phyloP scores from a whole-genome alignment of 2,113 vertebrate species.

The Stegostoma tigrinum region DNA sequence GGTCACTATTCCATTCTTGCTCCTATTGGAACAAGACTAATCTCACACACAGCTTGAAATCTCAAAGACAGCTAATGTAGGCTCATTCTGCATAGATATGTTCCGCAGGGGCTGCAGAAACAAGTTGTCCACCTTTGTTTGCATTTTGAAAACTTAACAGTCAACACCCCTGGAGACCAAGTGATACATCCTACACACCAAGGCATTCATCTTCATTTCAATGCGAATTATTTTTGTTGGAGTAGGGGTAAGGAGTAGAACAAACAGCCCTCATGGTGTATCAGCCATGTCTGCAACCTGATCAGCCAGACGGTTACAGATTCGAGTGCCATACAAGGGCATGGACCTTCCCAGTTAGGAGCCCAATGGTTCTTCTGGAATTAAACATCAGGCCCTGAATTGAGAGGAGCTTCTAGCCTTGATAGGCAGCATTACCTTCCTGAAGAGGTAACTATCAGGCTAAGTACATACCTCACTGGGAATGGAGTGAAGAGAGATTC shows the following conservation, averaged over 20 bases:
- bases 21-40: not conserved
- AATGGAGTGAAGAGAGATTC: not conserved
- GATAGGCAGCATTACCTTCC: not conserved
- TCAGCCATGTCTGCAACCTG: not conserved
- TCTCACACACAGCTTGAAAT: not conserved
- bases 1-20: not conserved
- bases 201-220: not conserved
- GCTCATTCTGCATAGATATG: not conserved
- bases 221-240: not conserved
- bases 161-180: not conserved
- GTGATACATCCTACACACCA: not conserved
- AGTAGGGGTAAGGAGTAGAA: not conserved
- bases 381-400: not conserved
- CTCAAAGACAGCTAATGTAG: not conserved
- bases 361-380: not conserved
- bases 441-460: not conserved
- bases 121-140: not conserved
- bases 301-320: not conserved
- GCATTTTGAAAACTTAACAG: not conserved
- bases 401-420: not conserved
- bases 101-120: not conserved
- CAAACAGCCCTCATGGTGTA: not conserved
- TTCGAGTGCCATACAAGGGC: not conserved
- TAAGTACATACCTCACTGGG: not conserved
- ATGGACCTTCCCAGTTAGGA: not conserved